phyloP scores from a whole-genome alignment of 2,888 invertebrate species.

The Ophraella communa region DNA sequence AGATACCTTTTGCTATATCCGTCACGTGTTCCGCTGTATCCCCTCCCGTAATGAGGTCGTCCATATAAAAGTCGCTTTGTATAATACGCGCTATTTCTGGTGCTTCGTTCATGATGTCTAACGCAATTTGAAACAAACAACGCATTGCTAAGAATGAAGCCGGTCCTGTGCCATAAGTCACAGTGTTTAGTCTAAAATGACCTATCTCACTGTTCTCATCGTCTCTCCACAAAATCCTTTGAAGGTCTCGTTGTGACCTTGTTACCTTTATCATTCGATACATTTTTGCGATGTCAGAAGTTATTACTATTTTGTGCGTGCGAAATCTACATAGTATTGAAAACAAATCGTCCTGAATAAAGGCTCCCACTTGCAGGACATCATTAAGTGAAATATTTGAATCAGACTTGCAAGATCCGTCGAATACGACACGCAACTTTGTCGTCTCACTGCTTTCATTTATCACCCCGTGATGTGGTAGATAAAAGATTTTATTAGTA shows the following conservation, averaged over 20 bases:
- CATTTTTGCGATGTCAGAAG: conserved; percentile 24
- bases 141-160: conserved; percentile 29
- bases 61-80: too few relatives aligned
- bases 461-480: conserved; percentile 33
- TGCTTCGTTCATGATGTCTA: neutral
- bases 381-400: conserved; percentile 29
- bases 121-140: conserved; percentile 13
- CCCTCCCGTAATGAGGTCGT: too few relatives aligned
- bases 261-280: conserved; percentile 9
- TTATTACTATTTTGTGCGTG: conserved; percentile 1
- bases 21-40: too few relatives aligned
- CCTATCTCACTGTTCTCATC: neutral
- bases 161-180: conserved; percentile 32
- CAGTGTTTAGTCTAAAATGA: conserved; percentile 20
- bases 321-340: conserved; percentile 19
- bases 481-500: conserved; percentile 11
- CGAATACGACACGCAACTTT: conserved; percentile 32
- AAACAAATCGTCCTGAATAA: conserved; percentile 26
- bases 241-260: conserved; percentile 4
- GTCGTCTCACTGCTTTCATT: conserved; percentile 34
- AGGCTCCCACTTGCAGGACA: conserved; percentile 23
- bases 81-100: too few relatives aligned
- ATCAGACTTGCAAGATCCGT: conserved; percentile 25
- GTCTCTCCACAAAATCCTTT: conserved; percentile 25
- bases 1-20: neutral